Evolutionary conservation across 2,113 vertebrate species (phyloP).

Genomic region (Hydrochoerus hydrochaeris): DNA sequence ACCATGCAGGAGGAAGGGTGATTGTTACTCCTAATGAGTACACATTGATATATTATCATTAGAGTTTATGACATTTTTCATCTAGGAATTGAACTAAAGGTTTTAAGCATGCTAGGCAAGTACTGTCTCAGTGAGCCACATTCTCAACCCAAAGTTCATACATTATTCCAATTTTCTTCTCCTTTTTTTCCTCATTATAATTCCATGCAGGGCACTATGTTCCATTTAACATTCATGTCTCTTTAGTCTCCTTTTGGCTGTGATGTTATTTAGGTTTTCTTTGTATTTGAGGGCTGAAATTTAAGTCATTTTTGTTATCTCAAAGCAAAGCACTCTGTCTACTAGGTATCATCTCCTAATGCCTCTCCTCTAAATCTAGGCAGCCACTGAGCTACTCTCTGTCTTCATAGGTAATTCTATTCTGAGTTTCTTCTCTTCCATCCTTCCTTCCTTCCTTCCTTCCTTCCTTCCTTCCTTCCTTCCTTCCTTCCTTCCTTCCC

Average conservation of each 20-base stretch:
- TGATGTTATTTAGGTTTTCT: neutral
- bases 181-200: neutral
- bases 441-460: neutral
- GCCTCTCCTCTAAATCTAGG: neutral
- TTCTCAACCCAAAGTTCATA: neutral
- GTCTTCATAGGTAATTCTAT: neutral
- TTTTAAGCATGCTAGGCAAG: neutral
- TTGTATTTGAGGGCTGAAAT: neutral
- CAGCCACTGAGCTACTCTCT: neutral
- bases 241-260: neutral
- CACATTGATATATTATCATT: neutral
- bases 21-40: neutral
- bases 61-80: neutral
- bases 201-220: neutral
- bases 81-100: neutral
- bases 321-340: neutral
- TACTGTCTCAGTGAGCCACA: neutral
- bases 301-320: neutral
- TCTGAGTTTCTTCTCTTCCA: neutral
- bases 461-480: too few species aligned
- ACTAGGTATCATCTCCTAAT: neutral
- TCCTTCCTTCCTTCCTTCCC: neutral
- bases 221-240: neutral
- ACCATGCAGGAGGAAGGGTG: neutral
- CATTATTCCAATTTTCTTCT: neutral